These are phyloP conservation scores for Dolichoris vasculosae DNA, from an alignment of 1,140 invertebrate genomes.

Conservation along the genomic window DNA sequence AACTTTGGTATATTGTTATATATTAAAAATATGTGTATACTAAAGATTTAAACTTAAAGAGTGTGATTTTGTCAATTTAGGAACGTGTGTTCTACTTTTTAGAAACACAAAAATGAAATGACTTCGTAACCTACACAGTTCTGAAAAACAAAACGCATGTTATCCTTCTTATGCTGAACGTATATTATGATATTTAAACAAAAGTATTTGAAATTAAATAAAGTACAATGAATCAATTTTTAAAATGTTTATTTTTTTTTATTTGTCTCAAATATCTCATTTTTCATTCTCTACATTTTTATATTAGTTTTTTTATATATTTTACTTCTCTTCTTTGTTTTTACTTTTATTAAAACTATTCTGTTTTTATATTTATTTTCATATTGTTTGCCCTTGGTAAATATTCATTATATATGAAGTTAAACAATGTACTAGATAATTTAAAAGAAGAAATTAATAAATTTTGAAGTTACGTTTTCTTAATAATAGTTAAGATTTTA, in stretches of 20 bases:
- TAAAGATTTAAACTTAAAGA: background rate
- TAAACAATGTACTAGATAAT: no score
- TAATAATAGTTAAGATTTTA: background rate
- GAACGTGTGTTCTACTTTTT: background rate
- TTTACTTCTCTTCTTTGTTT: background rate
- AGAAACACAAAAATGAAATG: conserved; percentile 2
- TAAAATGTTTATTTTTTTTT: background rate
- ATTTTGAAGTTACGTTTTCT: background rate
- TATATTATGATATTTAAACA: background rate
- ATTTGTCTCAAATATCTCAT: background rate
- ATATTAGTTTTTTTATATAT: background rate
- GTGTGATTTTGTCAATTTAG: conserved; percentile 29
- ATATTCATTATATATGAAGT: no score
- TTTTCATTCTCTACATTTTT: background rate
- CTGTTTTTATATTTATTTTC: background rate
- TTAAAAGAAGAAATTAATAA: no score
- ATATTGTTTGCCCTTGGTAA: background rate
- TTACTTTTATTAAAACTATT: background rate
- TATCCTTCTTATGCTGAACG: background rate
- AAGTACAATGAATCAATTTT: background rate
- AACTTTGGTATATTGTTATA: background rate
- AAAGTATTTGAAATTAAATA: conserved; percentile 1
- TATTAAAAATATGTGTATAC: background rate
- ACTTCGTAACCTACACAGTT: background rate
- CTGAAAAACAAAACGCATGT: background rate